Base-by-base conservation (phyloP, 1,140 invertebrate species). In the Microplitis demolitor region DNA sequence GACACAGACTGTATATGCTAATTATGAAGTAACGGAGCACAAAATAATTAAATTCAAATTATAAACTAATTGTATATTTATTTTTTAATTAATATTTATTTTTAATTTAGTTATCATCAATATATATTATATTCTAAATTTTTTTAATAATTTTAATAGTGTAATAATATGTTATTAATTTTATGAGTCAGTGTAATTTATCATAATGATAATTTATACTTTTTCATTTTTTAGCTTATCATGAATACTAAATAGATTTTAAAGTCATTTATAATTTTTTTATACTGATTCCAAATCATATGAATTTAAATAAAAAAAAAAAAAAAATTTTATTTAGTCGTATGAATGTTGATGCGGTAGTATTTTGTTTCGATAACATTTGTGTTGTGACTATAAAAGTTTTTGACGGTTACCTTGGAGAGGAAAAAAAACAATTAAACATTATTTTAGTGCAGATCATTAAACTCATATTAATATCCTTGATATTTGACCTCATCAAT, bases 321-420 rank as follows among this genome's bases (percentile, higher is more conserved):
- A 45, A 45, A 45, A 45, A 39, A 3, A 4, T 3, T 39, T 45
- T 45, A 6, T 0, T 45, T 45, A 45, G 39, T 45, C 11, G 39
- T 3, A 11, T 45, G 39, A 45, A 45, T 45, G 8, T 45, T 9
- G 39, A 45, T 9, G 39, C 39, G 39, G 11, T 45, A 45, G 39
- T 45, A 45, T 45, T 45, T 45, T 45, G 39, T 45, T 45, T 9
- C 6, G 11, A 51, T 51, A 50, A 66, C 31, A 45, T 45, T 45
- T 45, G 11, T 45, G 11, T 45, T 45, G 39, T 45, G 39, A 45
- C 39, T 56, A 16, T 56, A 31, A 35, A 45, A 45, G 39, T 9
- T 45, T 11, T 24, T 24, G 24, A 24, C 9, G 69, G 69, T 71
- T 61, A 51, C 69, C 69, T 63, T 71, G 69, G 69, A 63, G 69